These are phyloP conservation scores for Caenorhabditis afra DNA, from an alignment of 2,888 invertebrate species.

Conservation along the genomic window DNA sequence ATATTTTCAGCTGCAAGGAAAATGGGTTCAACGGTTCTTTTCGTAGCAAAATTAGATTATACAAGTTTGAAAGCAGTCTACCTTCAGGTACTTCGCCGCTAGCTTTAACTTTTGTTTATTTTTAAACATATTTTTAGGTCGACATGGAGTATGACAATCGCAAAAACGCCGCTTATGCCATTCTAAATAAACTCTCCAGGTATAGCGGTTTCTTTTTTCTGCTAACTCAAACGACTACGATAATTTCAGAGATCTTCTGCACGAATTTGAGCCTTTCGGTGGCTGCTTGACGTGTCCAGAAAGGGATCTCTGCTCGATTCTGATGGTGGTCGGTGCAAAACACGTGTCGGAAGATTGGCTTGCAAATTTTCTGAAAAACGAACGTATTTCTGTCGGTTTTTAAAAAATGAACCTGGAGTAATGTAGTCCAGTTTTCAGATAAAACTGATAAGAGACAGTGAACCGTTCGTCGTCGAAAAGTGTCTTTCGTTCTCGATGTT, in stretches of 20 bases:
- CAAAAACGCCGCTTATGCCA: conserved; percentile 32
- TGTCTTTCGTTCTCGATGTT: conserved; percentile 41
- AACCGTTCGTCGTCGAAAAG: conserved; percentile 29
- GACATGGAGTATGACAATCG: conserved; percentile 56
- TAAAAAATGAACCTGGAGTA: no score
- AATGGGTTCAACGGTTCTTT: conserved; percentile 35
- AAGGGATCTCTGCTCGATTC: conserved; percentile 39
- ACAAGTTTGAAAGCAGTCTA: conserved; percentile 29
- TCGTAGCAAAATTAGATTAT: conserved; percentile 26
- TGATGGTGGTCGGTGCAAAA: conserved; percentile 17
- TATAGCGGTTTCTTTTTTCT: background rate
- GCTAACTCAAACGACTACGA: no score
- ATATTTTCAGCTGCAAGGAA: background rate
- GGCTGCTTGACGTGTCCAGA: conserved; percentile 36
- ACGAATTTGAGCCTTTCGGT: conserved; percentile 4
- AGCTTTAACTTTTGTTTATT: background rate
- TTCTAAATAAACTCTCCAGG: conserved; percentile 37
- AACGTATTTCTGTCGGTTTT: conserved; percentile 25
- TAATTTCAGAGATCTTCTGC: conserved; percentile 31
- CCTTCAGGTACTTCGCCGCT: conserved; percentile 15
- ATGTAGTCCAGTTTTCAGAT: conserved; percentile 19
- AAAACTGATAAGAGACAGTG: conserved; percentile 27
- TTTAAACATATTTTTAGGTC: conserved; percentile 18
- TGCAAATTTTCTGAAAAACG: conserved; percentile 12
- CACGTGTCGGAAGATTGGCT: conserved; percentile 6